A percentile compares a stretch with the other conserved stretches of the same genome.
Conservation (phyloP, 2,888 invertebrate genomes). For the Sarcophaga carnaria region DNA sequence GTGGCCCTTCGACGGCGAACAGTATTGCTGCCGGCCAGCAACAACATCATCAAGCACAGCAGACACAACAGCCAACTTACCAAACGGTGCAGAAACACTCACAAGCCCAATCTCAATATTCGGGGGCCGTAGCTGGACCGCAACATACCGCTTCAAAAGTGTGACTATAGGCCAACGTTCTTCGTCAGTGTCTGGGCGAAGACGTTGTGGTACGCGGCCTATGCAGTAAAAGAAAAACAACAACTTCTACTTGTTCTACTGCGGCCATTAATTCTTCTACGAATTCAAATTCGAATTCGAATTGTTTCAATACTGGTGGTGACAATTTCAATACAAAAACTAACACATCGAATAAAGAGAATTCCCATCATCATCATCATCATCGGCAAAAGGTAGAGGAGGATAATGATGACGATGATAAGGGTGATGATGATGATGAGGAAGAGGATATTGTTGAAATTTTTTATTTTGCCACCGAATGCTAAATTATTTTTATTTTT, state of each 20-base stretch:
- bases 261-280: slow-evolving; percentile 33
- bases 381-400: not conserved
- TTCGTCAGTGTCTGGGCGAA: slow-evolving; percentile 75
- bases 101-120: slow-evolving; percentile 73
- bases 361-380: too few relatives aligned
- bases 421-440: slow-evolving; percentile 37
- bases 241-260: slow-evolving; percentile 63
- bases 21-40: slow-evolving; percentile 80
- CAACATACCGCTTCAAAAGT: slow-evolving; percentile 81
- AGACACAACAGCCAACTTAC: slow-evolving; percentile 76
- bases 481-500: slow-evolving; percentile 67
- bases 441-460: slow-evolving; percentile 74
- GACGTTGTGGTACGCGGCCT: slow-evolving; percentile 73
- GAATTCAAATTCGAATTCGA: slow-evolving; percentile 13
- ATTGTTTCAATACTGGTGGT: slow-evolving; percentile 40
- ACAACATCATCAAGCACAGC: slow-evolving; percentile 30
- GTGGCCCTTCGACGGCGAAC: slow-evolving; percentile 84
- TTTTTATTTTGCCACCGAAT: slow-evolving; percentile 78
- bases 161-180: slow-evolving; percentile 80
- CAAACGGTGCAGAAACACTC: slow-evolving; percentile 78
- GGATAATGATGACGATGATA: not conserved
- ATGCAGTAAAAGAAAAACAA: slow-evolving; percentile 72
- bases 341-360: not conserved
- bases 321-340: slow-evolving; percentile 26
- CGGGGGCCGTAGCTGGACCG: slow-evolving; percentile 73